Percentiles rank a stretch among this genome's conserved stretches.
Evolutionary conservation across 1,140 invertebrate species (phyloP).

Genomic region (Drosophila lini): DNA sequence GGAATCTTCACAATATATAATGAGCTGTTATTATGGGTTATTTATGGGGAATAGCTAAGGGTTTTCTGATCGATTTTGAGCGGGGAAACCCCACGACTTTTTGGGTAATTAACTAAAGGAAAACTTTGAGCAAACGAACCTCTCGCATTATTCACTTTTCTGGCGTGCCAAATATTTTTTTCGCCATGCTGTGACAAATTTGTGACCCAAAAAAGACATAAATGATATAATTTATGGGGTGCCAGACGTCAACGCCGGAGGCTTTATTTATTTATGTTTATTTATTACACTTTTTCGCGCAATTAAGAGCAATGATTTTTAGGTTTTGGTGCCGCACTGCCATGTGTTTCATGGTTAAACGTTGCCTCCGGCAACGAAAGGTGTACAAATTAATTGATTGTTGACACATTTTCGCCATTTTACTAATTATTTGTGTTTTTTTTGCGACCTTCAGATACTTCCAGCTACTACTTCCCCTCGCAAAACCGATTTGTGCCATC

Average conservation of each 20-base stretch:
- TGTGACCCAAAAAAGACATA: slow-evolving; percentile 42
- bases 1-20: slow-evolving; percentile 24
- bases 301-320: slow-evolving; percentile 69
- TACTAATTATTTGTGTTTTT: slow-evolving; percentile 21
- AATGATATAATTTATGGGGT: slow-evolving; percentile 34
- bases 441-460: slow-evolving; percentile 69
- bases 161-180: slow-evolving; percentile 17
- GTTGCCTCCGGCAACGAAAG: slow-evolving; percentile 46
- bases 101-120: slow-evolving; percentile 12
- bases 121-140: neutral
- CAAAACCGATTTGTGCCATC: slow-evolving; percentile 83
- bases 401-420: slow-evolving; percentile 48
- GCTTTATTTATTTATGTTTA: slow-evolving; percentile 62
- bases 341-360: slow-evolving; percentile 58
- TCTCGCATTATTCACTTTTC: slow-evolving; percentile 23
- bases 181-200: slow-evolving; percentile 53
- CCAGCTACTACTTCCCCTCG: slow-evolving; percentile 75
- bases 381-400: slow-evolving; percentile 61
- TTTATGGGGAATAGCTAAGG: slow-evolving; percentile 13
- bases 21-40: slow-evolving; percentile 27
- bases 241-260: slow-evolving; percentile 9
- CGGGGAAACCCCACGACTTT: slow-evolving; percentile 4
- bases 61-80: slow-evolving; percentile 3
- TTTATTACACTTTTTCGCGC: slow-evolving; percentile 73
- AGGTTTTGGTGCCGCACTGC: slow-evolving; percentile 20